These are phyloP conservation scores for Onthophagus sagittarius DNA, from an alignment of 2,888 invertebrate genomes.

Conservation along the genomic window DNA sequence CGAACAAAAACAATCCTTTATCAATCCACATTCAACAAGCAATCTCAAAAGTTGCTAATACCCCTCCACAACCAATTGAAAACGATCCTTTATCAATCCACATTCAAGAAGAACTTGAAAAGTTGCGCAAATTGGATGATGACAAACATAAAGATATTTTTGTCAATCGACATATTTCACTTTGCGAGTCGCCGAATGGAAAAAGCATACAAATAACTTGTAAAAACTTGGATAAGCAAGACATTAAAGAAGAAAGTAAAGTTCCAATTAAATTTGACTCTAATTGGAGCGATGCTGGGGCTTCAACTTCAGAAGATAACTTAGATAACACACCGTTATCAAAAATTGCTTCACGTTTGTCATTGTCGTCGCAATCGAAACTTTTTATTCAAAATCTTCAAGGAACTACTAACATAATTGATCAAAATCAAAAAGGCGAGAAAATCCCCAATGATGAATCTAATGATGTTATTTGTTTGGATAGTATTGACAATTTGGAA, in stretches of 20 bases:
- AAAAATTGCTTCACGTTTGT: no score
- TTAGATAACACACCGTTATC: no score
- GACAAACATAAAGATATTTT: not conserved
- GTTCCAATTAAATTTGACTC: not conserved
- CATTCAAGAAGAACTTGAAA: no score
- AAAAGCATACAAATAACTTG: conserved; percentile 7
- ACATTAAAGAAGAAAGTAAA: no score
- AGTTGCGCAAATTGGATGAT: not conserved
- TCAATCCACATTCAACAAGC: not conserved
- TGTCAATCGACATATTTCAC: not conserved
- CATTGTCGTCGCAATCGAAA: no score
- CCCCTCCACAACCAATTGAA: not conserved
- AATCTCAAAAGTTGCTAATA: not conserved
- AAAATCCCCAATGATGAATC: not conserved
- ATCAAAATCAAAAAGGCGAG: no score
- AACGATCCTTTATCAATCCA: not conserved
- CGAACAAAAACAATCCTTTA: not conserved
- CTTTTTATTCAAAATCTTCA: no score
- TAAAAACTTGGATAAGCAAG: not conserved
- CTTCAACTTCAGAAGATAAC: no score
- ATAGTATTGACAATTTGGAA: not conserved
- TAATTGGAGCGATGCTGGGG: not conserved
- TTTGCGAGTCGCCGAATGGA: not conserved
- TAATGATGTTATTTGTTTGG: not conserved
- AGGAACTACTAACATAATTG: no score